Conservation (phyloP, 1,140 invertebrate genomes). For the Pseudoatta argentina region DNA sequence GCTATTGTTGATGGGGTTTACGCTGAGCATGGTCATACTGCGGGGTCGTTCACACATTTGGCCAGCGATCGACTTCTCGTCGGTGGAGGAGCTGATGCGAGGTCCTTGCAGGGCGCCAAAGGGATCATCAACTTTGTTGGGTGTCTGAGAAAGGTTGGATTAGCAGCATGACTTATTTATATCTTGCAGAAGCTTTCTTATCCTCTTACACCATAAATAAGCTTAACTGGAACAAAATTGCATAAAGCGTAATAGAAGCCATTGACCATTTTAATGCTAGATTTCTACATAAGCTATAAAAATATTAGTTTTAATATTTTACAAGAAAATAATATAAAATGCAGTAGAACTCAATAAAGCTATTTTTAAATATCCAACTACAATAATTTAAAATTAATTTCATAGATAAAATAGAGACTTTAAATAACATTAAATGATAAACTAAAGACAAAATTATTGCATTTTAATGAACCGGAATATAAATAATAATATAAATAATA, state of each 20-base stretch:
- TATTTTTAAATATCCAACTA: not conserved
- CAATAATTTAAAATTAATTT: not conserved
- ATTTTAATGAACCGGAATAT: not conserved
- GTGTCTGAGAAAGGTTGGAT: slow-evolving; percentile 95
- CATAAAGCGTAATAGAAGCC: not conserved
- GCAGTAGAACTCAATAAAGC: not conserved
- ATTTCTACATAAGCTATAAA: not conserved
- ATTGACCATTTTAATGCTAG: not conserved
- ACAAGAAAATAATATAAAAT: slow-evolving; percentile 16
- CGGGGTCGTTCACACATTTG: slow-evolving; percentile 96
- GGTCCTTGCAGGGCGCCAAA: slow-evolving; percentile 92
- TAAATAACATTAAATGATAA: not conserved
- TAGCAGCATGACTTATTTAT: slow-evolving; percentile 56
- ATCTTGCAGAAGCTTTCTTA: slow-evolving; percentile 7
- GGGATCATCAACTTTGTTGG: slow-evolving; percentile 97
- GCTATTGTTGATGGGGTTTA: slow-evolving; percentile 97
- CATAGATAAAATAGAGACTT: not conserved
- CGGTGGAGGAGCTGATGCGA: slow-evolving; percentile 94
- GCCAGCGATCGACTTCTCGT: slow-evolving; percentile 95
- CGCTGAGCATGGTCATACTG: slow-evolving; percentile 95
- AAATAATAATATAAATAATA: not conserved
- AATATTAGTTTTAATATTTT: not conserved
- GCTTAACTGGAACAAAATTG: slow-evolving; percentile 7
- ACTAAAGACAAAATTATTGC: not conserved
- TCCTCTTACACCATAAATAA: not conserved